Conservation (phyloP, 2,797 vertebrate genomes). For the Anas georgica region DNA sequence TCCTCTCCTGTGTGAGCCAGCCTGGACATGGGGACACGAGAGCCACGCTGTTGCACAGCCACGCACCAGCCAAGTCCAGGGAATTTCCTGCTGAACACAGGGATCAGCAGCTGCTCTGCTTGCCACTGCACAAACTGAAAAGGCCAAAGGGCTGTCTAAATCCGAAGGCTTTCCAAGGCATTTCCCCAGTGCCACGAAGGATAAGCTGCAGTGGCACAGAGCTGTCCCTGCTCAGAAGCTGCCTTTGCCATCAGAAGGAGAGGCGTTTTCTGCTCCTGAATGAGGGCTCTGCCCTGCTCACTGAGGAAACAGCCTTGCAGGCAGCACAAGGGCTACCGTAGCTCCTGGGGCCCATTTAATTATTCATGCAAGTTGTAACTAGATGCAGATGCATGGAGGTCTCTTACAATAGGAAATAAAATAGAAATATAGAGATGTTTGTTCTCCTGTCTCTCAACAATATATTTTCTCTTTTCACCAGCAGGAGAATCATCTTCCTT, state of each 20-base stretch:
- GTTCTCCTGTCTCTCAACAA: background rate
- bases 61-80: background rate
- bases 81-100: background rate
- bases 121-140: background rate
- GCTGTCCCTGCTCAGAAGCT: background rate
- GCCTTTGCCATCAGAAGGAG: background rate
- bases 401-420: constrained; percentile 26
- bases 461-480: background rate
- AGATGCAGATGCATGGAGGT: constrained; percentile 39
- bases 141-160: background rate
- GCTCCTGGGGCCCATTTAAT: constrained; percentile 41
- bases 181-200: background rate
- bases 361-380: constrained; percentile 61
- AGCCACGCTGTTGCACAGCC: background rate
- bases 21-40: accelerated
- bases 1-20: background rate
- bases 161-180: accelerated
- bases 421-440: constrained; percentile 25
- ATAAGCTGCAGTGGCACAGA: background rate
- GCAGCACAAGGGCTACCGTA: background rate
- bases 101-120: background rate
- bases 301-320: constrained; percentile 25
- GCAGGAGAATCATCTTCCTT: constrained; percentile 3
- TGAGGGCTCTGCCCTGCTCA: background rate
- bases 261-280: constrained; percentile 2